Evolutionary conservation across 2,113 vertebrate species (phyloP).

Genomic region (Ageneiosus marmoratus): DNA sequence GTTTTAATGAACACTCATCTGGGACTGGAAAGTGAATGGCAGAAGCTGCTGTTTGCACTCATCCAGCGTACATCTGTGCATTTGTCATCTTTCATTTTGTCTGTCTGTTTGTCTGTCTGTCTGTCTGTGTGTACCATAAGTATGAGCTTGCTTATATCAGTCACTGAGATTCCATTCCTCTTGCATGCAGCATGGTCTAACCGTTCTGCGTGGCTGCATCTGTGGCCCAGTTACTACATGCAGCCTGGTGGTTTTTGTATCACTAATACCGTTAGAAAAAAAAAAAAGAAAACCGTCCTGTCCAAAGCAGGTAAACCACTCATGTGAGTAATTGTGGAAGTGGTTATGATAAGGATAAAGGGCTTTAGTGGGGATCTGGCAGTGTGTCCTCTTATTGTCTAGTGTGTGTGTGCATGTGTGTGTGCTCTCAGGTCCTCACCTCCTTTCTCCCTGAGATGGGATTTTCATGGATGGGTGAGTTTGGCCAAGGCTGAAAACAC

Average conservation of each 20-base stretch:
- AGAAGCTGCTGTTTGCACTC: slow-evolving; percentile 30
- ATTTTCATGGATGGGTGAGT: slow-evolving; percentile 78
- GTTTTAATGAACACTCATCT: slow-evolving; percentile 48
- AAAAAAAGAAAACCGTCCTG: slow-evolving; percentile 56
- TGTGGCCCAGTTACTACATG: slow-evolving; percentile 66
- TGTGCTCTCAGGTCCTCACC: slow-evolving; percentile 68
- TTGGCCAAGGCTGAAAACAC: slow-evolving; percentile 73
- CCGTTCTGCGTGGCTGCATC: slow-evolving; percentile 62
- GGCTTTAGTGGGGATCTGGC: slow-evolving; percentile 60
- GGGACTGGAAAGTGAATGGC: slow-evolving; percentile 41
- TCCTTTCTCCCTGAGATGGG: slow-evolving; percentile 79
- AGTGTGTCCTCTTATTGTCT: slow-evolving; percentile 52
- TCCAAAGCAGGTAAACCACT: slow-evolving; percentile 70
- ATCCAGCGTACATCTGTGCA: slow-evolving; percentile 36
- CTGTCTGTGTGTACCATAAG: slow-evolving; percentile 44
- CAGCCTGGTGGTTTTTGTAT: slow-evolving; percentile 64
- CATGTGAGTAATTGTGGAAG: slow-evolving; percentile 78
- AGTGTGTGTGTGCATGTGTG: slow-evolving; percentile 56
- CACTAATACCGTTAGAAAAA: slow-evolving; percentile 58
- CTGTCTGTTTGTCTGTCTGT: slow-evolving; percentile 50
- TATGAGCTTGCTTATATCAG: slow-evolving; percentile 36
- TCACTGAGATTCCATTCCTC: slow-evolving; percentile 51
- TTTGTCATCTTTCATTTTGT: neutral
- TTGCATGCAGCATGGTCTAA: slow-evolving; percentile 68
- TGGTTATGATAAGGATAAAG: slow-evolving; percentile 74